Percentiles rank a stretch among this genome's conserved stretches.
Conservation (phyloP, 2,113 vertebrate genomes). For the Thamnophis sirtalis region DNA sequence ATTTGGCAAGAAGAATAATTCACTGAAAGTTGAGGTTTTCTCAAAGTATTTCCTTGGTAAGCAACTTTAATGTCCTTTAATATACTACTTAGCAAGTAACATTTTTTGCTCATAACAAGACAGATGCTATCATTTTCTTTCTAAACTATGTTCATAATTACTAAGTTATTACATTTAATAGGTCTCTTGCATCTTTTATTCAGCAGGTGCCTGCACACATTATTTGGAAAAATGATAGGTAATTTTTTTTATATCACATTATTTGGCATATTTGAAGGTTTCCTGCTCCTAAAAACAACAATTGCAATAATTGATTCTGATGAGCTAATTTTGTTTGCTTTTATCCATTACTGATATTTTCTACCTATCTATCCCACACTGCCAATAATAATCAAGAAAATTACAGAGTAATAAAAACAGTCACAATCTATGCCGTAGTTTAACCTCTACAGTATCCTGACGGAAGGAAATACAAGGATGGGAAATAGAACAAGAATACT, state of each 20-base stretch:
- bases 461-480: no score
- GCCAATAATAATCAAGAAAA: no score
- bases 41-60: neutral
- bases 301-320: neutral
- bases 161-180: neutral
- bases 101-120: neutral
- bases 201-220: neutral
- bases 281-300: neutral
- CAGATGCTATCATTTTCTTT: neutral
- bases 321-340: neutral
- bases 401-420: no score
- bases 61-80: neutral
- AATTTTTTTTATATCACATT: neutral
- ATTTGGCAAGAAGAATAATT: neutral
- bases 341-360: neutral
- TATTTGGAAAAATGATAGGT: neutral
- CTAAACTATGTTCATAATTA: neutral
- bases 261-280: neutral
- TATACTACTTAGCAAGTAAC: neutral
- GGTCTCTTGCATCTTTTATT: no score
- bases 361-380: no score
- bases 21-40: neutral
- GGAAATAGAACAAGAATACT: no score
- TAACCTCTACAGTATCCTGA: no score
- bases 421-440: no score